Conservation (phyloP, 1,140 invertebrate genomes). For the Micrasema minimum region DNA sequence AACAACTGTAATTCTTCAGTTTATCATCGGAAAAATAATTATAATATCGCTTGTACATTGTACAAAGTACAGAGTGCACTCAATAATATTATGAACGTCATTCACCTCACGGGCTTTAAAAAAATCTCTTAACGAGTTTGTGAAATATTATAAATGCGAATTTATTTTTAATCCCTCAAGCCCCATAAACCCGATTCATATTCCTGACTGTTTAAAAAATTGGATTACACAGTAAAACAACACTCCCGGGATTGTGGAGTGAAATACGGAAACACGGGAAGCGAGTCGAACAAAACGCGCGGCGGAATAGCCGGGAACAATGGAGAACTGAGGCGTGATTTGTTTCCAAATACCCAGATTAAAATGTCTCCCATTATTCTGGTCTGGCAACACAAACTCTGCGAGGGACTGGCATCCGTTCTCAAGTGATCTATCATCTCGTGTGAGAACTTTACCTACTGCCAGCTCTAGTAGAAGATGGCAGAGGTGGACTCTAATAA, state of each 20-base stretch:
- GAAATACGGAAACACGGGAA: conserved; percentile 24
- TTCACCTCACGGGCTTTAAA: too few species aligned
- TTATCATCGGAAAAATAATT: too few species aligned
- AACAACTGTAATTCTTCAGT: too few species aligned
- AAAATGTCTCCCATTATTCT: conserved; percentile 40
- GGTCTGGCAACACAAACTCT: conserved; percentile 15
- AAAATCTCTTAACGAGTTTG: too few species aligned
- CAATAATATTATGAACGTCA: too few species aligned
- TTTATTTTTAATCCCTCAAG: conserved; percentile 11
- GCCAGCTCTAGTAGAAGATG: background rate
- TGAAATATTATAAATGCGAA: too few species aligned
- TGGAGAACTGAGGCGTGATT: conserved; percentile 44
- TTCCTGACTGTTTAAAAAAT: conserved; percentile 21
- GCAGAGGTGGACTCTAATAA: background rate
- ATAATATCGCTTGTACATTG: too few species aligned
- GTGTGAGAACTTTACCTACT: conserved; percentile 1
- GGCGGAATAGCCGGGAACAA: conserved; percentile 40
- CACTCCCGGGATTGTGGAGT: conserved; percentile 28
- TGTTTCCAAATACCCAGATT: conserved; percentile 49
- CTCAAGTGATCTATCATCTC: conserved; percentile 41
- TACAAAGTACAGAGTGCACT: too few species aligned
- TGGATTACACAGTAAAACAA: conserved; percentile 29
- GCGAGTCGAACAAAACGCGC: conserved; percentile 17
- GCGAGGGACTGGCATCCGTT: conserved; percentile 37
- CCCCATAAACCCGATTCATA: conserved; percentile 11